Evolutionary conservation across 2,888 invertebrate genomes (phyloP), one percentile per base, ranked within the genome.

Genomic region (Orchesella flavescens): DNA sequence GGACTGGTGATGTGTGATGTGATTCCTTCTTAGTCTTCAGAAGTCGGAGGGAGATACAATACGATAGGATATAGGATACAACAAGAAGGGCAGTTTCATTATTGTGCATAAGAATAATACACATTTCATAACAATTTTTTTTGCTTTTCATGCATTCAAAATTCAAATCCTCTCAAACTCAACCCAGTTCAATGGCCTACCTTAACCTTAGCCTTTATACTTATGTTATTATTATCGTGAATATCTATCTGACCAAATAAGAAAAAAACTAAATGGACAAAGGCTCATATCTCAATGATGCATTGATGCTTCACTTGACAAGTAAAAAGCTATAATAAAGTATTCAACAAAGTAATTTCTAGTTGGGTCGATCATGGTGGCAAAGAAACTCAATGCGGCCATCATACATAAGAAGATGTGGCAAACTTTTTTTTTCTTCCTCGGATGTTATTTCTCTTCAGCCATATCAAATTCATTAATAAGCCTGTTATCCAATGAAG

Each of bases 391-490:
- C 21, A 74, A 53, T 57, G 21, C 49, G 10, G 34, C 55, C 2
- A 72, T 57, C 57, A 24, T 59, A 19, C 21, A 72, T 19, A 24
- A 57, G 23, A 43, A 43, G 53, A 34, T n/a, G 5, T 43, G 44
- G 57, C 17, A 57, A 61, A 23, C 17, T 63, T 21, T 21, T 61
- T 74, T 49, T 49, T 55, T 66, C 24, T 34, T 66, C 23, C 53
- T 71, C 53, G 49, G 63, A 77, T 61, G 61, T 78, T 46, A 61
- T 49, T 34, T 68, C 23, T 55, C 23, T 55, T 77, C 69, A 78
- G 19, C 17, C 68, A 77, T 69, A 78, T 78, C 78, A 78, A 71
- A 71, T 69, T 78, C 78, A 78, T 78, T 78, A 78, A 78, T 78
- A 71, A 71, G 78, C 71, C 24, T 71, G 78, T 78, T 78, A 78